Evolutionary conservation across 2,888 invertebrate genomes (phyloP).

Genomic region (Suillia variegata): DNA sequence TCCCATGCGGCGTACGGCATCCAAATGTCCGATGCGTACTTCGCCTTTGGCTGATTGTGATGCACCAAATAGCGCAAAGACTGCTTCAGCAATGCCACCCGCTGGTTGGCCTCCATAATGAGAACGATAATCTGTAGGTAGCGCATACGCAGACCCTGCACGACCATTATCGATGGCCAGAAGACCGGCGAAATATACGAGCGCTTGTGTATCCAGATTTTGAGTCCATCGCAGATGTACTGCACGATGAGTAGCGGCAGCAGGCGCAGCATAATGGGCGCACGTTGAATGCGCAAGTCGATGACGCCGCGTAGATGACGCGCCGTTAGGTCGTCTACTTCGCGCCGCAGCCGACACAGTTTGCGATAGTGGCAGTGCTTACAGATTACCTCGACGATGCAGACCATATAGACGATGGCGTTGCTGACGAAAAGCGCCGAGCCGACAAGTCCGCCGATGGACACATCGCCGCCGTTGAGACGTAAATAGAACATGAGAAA

Average conservation of each 20-base stretch:
- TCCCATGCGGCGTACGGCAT: conserved; percentile 36
- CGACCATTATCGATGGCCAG: conserved; percentile 24
- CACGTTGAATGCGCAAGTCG: background rate
- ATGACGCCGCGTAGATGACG: background rate
- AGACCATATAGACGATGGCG: conserved; percentile 8
- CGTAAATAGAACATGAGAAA: background rate
- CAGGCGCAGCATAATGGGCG: background rate
- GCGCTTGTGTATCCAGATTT: background rate
- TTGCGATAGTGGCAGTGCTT: background rate
- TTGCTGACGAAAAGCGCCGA: conserved; percentile 26
- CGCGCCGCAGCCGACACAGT: conserved; percentile 6
- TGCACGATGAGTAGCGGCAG: background rate
- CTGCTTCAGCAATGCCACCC: conserved; percentile 12
- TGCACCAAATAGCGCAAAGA: background rate
- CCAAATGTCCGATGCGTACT: conserved; percentile 35
- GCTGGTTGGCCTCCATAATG: conserved; percentile 25
- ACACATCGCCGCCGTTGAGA: background rate
- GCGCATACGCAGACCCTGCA: conserved; percentile 43
- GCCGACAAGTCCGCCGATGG: conserved; percentile 28
- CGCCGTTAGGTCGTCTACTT: conserved; percentile 13
- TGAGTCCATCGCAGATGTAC: conserved; percentile 6
- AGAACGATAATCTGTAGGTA: conserved; percentile 43
- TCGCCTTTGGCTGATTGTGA: conserved; percentile 20
- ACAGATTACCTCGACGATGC: conserved; percentile 7
- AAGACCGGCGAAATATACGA: conserved; percentile 10